Conservation (phyloP, 2,888 invertebrate species). For the Drosophila nr. medialis region DNA sequence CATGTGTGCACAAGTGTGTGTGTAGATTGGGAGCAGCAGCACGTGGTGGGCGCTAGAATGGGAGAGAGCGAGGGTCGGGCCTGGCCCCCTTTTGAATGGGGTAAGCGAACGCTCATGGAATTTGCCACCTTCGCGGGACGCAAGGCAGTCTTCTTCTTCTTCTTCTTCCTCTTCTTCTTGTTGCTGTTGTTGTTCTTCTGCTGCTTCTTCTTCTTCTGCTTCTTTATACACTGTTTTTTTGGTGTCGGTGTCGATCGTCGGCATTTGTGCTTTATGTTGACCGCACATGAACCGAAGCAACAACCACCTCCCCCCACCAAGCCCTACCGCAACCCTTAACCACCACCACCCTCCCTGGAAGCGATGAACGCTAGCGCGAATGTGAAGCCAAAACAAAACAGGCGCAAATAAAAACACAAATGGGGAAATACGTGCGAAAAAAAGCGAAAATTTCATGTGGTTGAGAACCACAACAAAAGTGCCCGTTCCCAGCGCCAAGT, state of each 20-base stretch:
- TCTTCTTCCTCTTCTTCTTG: neutral
- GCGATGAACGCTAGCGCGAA: constrained; percentile 40
- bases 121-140: constrained; percentile 48
- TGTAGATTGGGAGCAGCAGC: constrained; percentile 26
- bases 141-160: neutral
- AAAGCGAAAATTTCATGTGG: constrained; percentile 10
- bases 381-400: constrained; percentile 69
- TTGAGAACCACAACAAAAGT: constrained; percentile 56
- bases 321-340: neutral
- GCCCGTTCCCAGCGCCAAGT: constrained; percentile 69
- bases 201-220: neutral
- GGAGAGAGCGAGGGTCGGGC: neutral
- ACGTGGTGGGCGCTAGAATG: neutral
- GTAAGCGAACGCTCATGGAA: constrained; percentile 51
- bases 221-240: neutral
- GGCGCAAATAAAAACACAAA: constrained; percentile 60
- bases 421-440: constrained; percentile 74
- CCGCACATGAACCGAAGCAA: constrained; percentile 56
- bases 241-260: constrained; percentile 30
- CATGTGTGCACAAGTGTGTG: neutral
- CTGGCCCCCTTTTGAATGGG: constrained; percentile 44
- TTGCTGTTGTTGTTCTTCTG: neutral
- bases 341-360: constrained; percentile 2
- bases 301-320: neutral
- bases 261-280: constrained; percentile 48